A percentile compares a stretch with the other conserved stretches of the same genome.
phyloP scores from a whole-genome alignment of 2,888 invertebrate genomes.

The Eurytoma adleriae region DNA sequence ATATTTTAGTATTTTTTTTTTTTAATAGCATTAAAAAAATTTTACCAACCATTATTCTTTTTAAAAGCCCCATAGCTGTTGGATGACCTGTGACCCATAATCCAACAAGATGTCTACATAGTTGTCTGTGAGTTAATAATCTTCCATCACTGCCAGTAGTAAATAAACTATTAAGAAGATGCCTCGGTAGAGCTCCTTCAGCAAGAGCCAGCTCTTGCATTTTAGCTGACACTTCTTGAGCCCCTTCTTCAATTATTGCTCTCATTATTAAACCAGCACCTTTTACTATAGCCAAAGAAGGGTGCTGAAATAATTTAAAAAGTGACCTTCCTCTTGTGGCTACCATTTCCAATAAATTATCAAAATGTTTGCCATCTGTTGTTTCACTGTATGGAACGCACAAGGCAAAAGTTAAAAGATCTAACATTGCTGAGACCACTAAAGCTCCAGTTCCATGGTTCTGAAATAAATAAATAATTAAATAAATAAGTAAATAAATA shows the following conservation, averaged over 20 bases:
- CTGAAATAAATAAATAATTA: constrained; percentile 76
- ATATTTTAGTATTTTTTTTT: too few species aligned
- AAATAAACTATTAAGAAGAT: constrained; percentile 93
- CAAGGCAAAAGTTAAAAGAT: constrained; percentile 97
- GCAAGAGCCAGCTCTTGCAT: constrained; percentile 98
- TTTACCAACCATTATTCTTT: constrained; percentile 87
- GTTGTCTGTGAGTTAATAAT: constrained; percentile 90
- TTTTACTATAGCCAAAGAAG: constrained; percentile 98
- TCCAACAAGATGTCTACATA: constrained; percentile 95
- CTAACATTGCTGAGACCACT: constrained; percentile 97
- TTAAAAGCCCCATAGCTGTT: constrained; percentile 90
- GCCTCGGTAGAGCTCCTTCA: constrained; percentile 96
- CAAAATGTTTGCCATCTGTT: constrained; percentile 97
- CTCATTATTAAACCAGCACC: constrained; percentile 98
- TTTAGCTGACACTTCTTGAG: constrained; percentile 90
- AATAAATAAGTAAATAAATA: too few species aligned
- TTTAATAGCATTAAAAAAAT: neutral
- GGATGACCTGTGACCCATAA: constrained; percentile 98
- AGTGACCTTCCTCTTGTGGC: constrained; percentile 93
- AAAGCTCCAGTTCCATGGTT: constrained; percentile 95
- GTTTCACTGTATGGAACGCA: constrained; percentile 99
- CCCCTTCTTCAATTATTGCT: constrained; percentile 98
- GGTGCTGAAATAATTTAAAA: constrained; percentile 96
- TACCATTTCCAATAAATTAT: constrained; percentile 94
- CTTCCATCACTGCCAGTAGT: constrained; percentile 88